A percentile compares a stretch with the other conserved stretches of the same genome.
phyloP scores from a whole-genome alignment of 2,888 invertebrate species.

The Erebia epiphron region DNA sequence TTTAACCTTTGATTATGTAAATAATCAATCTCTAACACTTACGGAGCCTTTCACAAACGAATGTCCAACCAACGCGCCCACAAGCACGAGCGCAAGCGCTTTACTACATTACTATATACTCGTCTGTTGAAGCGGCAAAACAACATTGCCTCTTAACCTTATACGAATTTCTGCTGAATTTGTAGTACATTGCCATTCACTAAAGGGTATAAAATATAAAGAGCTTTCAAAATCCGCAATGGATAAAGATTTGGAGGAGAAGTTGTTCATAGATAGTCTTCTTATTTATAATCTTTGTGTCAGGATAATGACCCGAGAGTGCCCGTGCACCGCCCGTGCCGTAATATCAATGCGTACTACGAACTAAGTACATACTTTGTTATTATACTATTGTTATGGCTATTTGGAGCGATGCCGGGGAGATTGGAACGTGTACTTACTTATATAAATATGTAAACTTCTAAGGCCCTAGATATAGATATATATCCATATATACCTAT shows the following conservation, averaged over 20 bases:
- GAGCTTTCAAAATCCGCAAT: conserved; percentile 16
- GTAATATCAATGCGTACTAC: conserved; percentile 45
- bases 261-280: conserved; percentile 17
- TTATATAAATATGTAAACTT: neutral
- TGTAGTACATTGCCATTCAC: conserved; percentile 25
- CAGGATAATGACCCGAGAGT: conserved; percentile 51
- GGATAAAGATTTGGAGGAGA: conserved; percentile 10
- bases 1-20: conserved; percentile 27
- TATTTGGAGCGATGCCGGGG: conserved; percentile 27
- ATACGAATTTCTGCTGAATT: neutral
- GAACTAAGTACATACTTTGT: conserved; percentile 37
- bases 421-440: conserved; percentile 25
- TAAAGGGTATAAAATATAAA: neutral
- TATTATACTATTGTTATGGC: conserved; percentile 40
- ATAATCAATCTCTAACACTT: conserved; percentile 27
- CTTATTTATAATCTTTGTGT: conserved; percentile 39
- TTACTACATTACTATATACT: conserved; percentile 45
- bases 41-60: conserved; percentile 33
- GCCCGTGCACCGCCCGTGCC: conserved; percentile 42
- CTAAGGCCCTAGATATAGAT: neutral
- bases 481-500: neutral
- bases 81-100: conserved; percentile 39
- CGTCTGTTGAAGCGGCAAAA: conserved; percentile 37
- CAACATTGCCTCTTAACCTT: conserved; percentile 24
- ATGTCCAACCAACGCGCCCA: conserved; percentile 38